Percentiles rank a stretch among this genome's conserved stretches.
These are phyloP conservation scores for Zoroaster sp. DNA, from an alignment of 53 echinoderm and acorn worm species.

Conservation along the genomic window DNA sequence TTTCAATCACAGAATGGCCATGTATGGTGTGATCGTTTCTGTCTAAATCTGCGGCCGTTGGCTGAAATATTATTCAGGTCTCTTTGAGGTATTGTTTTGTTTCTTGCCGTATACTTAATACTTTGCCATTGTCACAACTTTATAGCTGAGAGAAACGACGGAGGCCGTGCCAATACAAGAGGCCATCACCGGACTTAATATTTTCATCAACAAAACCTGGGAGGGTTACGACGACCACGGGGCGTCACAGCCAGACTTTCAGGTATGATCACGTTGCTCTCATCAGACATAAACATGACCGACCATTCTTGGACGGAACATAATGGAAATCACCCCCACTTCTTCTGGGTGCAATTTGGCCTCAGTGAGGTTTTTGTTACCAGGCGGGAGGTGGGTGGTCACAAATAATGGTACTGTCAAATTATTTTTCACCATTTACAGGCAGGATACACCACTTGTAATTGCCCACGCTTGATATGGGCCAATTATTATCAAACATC, in stretches of 20 bases:
- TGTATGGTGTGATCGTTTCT: background rate
- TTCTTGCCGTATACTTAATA: background rate
- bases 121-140: background rate
- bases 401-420: background rate
- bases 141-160: background rate
- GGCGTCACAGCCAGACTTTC: constrained; percentile 13
- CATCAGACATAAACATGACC: no score
- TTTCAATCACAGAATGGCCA: background rate
- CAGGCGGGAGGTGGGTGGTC: background rate
- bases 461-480: no score
- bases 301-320: no score
- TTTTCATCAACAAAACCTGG: constrained; percentile 47
- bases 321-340: no score
- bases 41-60: background rate
- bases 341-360: background rate
- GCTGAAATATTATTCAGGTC: background rate
- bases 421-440: background rate
- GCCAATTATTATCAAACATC: no score
- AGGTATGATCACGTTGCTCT: background rate
- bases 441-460: no score
- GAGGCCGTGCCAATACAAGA: constrained; percentile 26
- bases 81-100: background rate
- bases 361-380: background rate
- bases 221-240: constrained; percentile 32
- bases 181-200: constrained; percentile 4